Base-by-base conservation (phyloP, 2,888 invertebrate species). In the Hyalella azteca region DNA sequence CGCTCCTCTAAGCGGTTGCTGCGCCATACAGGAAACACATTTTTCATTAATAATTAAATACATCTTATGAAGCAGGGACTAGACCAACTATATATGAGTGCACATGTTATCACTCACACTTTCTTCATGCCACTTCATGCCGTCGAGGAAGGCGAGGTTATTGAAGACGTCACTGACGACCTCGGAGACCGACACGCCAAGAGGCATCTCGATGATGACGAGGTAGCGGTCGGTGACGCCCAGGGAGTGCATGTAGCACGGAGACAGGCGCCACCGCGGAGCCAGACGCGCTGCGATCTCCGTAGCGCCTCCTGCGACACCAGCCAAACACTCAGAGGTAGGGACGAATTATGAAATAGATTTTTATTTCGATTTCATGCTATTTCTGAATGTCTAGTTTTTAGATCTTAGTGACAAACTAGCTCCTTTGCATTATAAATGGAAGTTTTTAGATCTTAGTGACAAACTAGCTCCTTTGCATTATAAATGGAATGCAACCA, bases 181-280 rank as follows among this genome's bases (percentile, higher is more conserved):
- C 0, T 90, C 89, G 0, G 91, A 88, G 3, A 95, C 86, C 0
- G 93, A 94, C 26, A 95, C 89, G 1, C 92, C 91, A 73, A 97
- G 86, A 0, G 97, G 96, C 88, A 96, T 96, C 87, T 97, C 97
- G 50, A 96, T 91, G 78, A 97, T 92, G 81, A 97, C 90, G 86
- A 93, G 94, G 88, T 93, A 96, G 86, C 94, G 93, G 66, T 94
- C 92, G 0, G 96, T 95, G 84, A 97, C 90, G 45, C 94, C 95
- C 88, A 97, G 97, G 0, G 95, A 94, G 87, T 97, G 97, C 94
- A 95, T 96, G 87, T 97, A 97, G 0, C 93, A 92, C 0, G 95
- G 94, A 88, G 94, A 92, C 60, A 95, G 88, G 48, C 91, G 90
- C 95, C 94, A 95, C 81, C 94, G 91, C 2, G 93, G 92, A 15